phyloP scores from a whole-genome alignment of 1,140 invertebrate genomes.

The Nymphalis io region DNA sequence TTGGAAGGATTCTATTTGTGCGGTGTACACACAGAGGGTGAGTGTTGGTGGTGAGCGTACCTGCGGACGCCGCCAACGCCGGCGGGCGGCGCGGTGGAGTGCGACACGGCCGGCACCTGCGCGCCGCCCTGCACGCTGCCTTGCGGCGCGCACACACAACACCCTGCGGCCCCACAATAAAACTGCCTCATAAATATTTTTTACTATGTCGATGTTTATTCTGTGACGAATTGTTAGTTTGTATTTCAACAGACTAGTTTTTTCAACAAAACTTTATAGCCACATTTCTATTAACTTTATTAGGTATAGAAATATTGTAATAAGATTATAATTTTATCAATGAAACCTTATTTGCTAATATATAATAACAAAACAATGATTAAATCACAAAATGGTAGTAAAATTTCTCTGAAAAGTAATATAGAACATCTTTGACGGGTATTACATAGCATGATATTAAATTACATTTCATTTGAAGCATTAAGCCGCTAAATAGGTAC shows the following conservation, averaged over 20 bases:
- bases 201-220: too few species aligned
- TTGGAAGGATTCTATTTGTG: constrained; percentile 7
- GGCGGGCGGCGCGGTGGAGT: constrained; percentile 72
- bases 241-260: too few species aligned
- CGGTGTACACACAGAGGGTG: constrained; percentile 11
- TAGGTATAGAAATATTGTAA: too few species aligned
- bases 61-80: constrained; percentile 74
- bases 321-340: too few species aligned
- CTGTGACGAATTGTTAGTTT: too few species aligned
- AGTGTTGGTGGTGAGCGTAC: constrained; percentile 46
- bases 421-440: background rate
- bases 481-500: background rate
- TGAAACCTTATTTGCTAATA: too few species aligned
- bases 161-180: constrained; percentile 55
- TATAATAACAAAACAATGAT: too few species aligned
- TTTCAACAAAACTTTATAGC: too few species aligned
- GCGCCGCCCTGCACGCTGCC: constrained; percentile 76
- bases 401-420: background rate
- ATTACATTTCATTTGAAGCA: background rate
- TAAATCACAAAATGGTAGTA: too few species aligned
- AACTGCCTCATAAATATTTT: background rate
- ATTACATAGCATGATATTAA: background rate
- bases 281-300: too few species aligned
- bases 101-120: constrained; percentile 73
- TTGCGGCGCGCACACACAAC: constrained; percentile 76